These are phyloP conservation scores for Isaurus tuberculatus DNA, from an alignment of 92 coral and sea anemone species.

Conservation along the genomic window DNA sequence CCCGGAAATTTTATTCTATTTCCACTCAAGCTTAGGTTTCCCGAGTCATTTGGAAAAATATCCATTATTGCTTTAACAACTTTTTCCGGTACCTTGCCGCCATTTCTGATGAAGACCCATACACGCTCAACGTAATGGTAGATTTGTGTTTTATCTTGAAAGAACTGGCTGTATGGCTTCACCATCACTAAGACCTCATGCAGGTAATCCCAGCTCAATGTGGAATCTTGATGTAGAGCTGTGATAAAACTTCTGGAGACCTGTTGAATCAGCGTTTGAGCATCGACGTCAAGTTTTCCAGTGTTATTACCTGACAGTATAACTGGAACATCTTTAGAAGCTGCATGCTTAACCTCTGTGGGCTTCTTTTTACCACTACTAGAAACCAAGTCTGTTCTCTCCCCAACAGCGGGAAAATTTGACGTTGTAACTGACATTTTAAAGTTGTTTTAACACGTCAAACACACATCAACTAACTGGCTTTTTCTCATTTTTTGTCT, in stretches of 20 bases:
- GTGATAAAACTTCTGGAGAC: constrained; percentile 83
- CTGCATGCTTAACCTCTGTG: constrained; percentile 17
- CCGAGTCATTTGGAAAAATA: constrained; percentile 74
- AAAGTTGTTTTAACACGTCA: not conserved
- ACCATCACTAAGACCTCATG: constrained; percentile 79
- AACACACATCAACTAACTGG: not conserved
- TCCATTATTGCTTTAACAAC: constrained; percentile 60
- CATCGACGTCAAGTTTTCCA: constrained; percentile 65
- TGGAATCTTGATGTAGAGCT: constrained; percentile 83
- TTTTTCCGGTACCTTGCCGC: constrained; percentile 53
- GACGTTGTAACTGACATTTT: constrained; percentile 68
- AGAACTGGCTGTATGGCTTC: constrained; percentile 80
- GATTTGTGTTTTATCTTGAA: constrained; percentile 73
- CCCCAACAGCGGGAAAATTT: constrained; percentile 84
- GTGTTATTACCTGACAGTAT: constrained; percentile 36
- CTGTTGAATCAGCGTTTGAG: constrained; percentile 67
- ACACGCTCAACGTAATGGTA: constrained; percentile 89
- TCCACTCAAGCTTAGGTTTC: constrained; percentile 43
- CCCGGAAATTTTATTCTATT: constrained; percentile 78
- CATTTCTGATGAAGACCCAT: constrained; percentile 57
- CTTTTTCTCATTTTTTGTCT: not conserved
- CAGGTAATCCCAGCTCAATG: constrained; percentile 79
- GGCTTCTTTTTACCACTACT: constrained; percentile 43
- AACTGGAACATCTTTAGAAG: constrained; percentile 49
- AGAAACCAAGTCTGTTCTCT: constrained; percentile 74